Conservation (phyloP, 2,113 vertebrate genomes). For the Sorex fumeus region DNA sequence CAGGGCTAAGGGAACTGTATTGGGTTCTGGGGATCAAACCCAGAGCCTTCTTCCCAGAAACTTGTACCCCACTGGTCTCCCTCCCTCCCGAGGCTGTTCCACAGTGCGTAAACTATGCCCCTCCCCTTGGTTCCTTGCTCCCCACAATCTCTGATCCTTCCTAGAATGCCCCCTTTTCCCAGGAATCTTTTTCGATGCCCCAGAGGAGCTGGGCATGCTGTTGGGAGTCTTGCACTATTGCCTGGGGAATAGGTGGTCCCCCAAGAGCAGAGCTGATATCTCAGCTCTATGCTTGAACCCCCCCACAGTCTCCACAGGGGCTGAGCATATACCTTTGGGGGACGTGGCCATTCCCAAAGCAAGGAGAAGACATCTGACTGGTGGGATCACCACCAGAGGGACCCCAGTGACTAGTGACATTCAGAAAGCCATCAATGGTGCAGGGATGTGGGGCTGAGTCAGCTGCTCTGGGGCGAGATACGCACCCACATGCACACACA, state of each 20-base stretch:
- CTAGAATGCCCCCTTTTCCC: neutral
- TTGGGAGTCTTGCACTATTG: neutral
- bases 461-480: neutral
- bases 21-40: neutral
- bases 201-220: neutral
- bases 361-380: neutral
- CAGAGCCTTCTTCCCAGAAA: neutral
- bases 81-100: neutral
- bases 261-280: neutral
- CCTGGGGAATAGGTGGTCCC: neutral
- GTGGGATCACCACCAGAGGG: too few relatives aligned
- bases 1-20: too few relatives aligned
- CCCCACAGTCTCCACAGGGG: neutral
- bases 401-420: neutral
- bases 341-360: too few relatives aligned
- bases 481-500: neutral
- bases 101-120: neutral
- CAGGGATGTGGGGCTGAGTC: neutral
- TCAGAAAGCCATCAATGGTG: neutral
- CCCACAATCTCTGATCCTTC: neutral
- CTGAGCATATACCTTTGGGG: neutral
- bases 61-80: neutral
- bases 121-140: too few relatives aligned
- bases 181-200: neutral
- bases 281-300: neutral